phyloP scores from a whole-genome alignment of 2,888 invertebrate genomes.

The Nephrotoma flavescens region DNA sequence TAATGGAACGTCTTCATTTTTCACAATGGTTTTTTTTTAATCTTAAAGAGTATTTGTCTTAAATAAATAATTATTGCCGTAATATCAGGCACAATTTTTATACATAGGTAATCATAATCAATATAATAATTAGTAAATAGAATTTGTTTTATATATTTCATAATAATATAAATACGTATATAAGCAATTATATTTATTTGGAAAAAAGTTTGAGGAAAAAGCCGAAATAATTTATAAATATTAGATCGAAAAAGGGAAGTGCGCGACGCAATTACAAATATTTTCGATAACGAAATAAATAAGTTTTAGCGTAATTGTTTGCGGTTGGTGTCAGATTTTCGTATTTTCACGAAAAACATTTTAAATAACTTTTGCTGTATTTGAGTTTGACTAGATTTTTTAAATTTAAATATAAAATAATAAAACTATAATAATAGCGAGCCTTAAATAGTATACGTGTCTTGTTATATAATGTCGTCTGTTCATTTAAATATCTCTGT shows the following conservation, averaged over 20 bases:
- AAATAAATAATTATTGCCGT: slow-evolving; percentile 2
- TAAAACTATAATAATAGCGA: neutral
- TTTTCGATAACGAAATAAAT: neutral
- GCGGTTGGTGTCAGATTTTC: too few relatives aligned
- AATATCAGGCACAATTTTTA: neutral
- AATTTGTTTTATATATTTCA: neutral
- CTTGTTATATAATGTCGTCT: neutral
- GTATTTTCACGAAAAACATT: neutral
- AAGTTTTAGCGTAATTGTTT: too few relatives aligned
- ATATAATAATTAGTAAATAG: neutral
- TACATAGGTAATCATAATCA: neutral
- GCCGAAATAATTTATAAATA: neutral
- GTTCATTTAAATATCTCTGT: neutral
- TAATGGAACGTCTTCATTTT: neutral
- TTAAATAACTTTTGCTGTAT: neutral
- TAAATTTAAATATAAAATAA: neutral
- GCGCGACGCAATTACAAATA: neutral
- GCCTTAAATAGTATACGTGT: neutral
- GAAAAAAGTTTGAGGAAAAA: neutral
- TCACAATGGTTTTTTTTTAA: neutral
- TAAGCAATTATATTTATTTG: neutral
- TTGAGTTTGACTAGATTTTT: neutral
- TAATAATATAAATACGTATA: neutral
- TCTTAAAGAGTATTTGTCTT: neutral
- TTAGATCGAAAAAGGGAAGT: neutral